Percentiles rank a stretch among this genome's conserved stretches.
These are phyloP conservation scores for Anguilla pacifica DNA, from an alignment of 2,797 vertebrate genomes.

Conservation along the genomic window DNA sequence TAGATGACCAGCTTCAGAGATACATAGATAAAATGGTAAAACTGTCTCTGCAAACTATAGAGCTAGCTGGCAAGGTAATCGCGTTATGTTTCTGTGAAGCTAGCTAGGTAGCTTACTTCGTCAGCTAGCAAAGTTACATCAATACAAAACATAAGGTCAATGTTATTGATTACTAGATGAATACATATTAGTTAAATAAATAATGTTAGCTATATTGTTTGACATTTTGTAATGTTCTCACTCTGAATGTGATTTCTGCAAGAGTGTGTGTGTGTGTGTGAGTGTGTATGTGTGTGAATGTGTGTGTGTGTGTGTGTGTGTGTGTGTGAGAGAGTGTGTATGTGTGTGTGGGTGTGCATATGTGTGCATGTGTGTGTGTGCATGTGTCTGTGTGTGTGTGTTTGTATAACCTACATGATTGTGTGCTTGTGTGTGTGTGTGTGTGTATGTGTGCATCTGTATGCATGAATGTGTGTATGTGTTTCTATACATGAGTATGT, in stretches of 20 bases:
- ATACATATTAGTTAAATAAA: too few relatives aligned
- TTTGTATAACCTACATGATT: constrained; percentile 10
- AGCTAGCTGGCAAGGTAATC: too few relatives aligned
- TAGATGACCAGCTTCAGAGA: too few relatives aligned
- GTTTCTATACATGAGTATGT: constrained; percentile 14
- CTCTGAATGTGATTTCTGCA: constrained; percentile 41
- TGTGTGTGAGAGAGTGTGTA: not conserved
- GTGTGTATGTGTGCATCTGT: constrained; percentile 10
- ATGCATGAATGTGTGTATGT: constrained; percentile 27
- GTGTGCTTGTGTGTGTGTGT: not conserved
- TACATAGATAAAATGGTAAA: too few relatives aligned
- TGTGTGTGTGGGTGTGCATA: not conserved
- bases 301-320: not conserved
- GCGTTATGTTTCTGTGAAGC: too few relatives aligned
- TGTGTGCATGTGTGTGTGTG: constrained; percentile 13
- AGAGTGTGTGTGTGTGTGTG: not conserved
- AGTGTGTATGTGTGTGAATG: constrained; percentile 4
- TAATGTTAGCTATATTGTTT: too few relatives aligned
- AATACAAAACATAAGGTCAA: too few relatives aligned
- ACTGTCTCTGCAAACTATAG: too few relatives aligned
- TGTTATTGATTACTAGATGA: too few relatives aligned
- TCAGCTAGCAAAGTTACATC: too few relatives aligned
- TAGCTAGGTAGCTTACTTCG: too few relatives aligned
- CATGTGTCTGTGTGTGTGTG: constrained; percentile 38
- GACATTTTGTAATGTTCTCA: too few relatives aligned